A percentile compares a stretch with the other conserved stretches of the same genome.
Evolutionary conservation across 2,888 invertebrate genomes (phyloP).

Genomic region (Synanthedon andrenaeformis): DNA sequence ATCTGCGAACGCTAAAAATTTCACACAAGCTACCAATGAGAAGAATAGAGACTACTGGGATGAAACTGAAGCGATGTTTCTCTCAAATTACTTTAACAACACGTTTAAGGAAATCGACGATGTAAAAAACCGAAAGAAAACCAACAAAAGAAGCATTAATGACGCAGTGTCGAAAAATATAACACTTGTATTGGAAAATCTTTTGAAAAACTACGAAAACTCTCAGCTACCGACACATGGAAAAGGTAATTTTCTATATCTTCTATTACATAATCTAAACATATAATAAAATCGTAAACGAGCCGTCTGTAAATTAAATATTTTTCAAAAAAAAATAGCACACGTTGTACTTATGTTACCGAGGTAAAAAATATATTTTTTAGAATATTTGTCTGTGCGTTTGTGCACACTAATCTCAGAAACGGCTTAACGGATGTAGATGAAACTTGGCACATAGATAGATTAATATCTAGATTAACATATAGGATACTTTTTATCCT

Average conservation of each 20-base stretch:
- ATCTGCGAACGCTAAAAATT: constrained; percentile 44
- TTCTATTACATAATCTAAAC: neutral
- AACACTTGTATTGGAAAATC: constrained; percentile 85
- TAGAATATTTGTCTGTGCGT: too few species aligned
- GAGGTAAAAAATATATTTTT: too few species aligned
- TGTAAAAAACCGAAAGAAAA: constrained; percentile 33
- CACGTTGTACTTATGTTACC: too few species aligned
- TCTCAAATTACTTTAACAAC: constrained; percentile 46
- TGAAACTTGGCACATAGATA: too few species aligned
- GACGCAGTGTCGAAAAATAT: constrained; percentile 87
- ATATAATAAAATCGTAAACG: too few species aligned
- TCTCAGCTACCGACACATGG: constrained; percentile 91
- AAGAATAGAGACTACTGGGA: constrained; percentile 38
- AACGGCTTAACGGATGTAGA: too few species aligned
- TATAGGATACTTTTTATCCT: too few species aligned
- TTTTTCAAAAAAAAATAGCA: too few species aligned
- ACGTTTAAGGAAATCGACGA: constrained; percentile 34
- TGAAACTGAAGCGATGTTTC: constrained; percentile 34
- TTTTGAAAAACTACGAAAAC: constrained; percentile 90
- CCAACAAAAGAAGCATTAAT: constrained; percentile 67
- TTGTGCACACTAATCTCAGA: too few species aligned
- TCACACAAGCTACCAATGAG: constrained; percentile 25
- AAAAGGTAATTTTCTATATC: constrained; percentile 71
- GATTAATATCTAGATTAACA: too few species aligned
- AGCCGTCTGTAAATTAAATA: too few species aligned